These are phyloP conservation scores for Ophiodon elongatus DNA, from an alignment of 2,113 vertebrate species.

Conservation along the genomic window DNA sequence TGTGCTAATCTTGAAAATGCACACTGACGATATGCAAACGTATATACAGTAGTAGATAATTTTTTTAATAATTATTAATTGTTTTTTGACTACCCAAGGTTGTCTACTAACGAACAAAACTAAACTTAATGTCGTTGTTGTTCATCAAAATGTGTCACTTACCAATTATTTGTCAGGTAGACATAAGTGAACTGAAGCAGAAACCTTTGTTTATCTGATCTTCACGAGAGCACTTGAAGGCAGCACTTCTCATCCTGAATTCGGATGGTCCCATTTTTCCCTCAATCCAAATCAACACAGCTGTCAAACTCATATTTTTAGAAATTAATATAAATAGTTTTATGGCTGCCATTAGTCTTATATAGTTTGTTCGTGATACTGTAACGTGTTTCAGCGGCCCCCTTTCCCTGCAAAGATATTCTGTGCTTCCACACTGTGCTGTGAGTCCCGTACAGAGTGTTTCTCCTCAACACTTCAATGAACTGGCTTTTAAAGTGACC, in stretches of 20 bases:
- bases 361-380: background rate
- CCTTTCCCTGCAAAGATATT: background rate
- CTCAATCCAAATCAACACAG: background rate
- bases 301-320: no score
- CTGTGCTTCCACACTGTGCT: background rate
- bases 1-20: accelerated
- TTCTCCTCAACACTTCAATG: background rate
- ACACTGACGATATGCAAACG: background rate
- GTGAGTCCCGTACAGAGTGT: background rate
- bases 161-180: background rate
- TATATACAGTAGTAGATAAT: background rate
- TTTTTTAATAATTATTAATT: no score
- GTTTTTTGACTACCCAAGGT: background rate
- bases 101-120: background rate
- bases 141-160: background rate
- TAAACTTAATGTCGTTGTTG: background rate
- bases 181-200: background rate
- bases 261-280: background rate
- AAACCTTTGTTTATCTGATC: background rate
- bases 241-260: background rate
- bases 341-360: background rate
- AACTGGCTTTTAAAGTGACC: background rate
- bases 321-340: background rate
- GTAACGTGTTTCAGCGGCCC: background rate
- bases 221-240: background rate